Base-by-base conservation (phyloP, 1,140 invertebrate genomes). In the Drosophila triauraria region DNA sequence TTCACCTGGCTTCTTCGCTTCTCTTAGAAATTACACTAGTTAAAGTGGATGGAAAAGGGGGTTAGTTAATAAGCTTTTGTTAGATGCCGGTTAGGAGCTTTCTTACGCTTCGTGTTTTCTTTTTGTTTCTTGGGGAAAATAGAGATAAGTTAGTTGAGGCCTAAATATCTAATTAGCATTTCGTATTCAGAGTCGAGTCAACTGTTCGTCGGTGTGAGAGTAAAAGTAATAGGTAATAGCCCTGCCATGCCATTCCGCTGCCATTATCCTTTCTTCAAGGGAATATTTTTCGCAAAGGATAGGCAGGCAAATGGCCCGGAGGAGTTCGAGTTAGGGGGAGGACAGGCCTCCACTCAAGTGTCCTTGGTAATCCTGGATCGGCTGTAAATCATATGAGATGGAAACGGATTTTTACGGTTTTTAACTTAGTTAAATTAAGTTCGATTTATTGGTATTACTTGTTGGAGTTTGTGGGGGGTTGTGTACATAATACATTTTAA, bases 401-500 rank as follows among this genome's bases (percentile, higher is more conserved):
- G 65, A 72, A 71, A 72, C 69, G 69, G 67, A 20, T 42, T 67
- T 63, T 60, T 72, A 12, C 32, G 32, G 9, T 80, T 69, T 64
- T 35, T 20, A 56, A 70, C 75, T 79, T 82, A 68, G 61, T 81
- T 86, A 65, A 82, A 86, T 79, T 81, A 82, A 84, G 48, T 86
- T 86, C 64, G 62, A 53, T 69, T 82, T 85, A 82, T 84, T 81
- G 68, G 77, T 80, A 68, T 80, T 80, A 70, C 74, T 74, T 70
- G 59, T 56, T 75, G 82, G 50, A 47, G 47, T 70, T 80, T 64
- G 59, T 67, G 78, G 82, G 50, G 43, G 75, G 69, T 70, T 78
- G 80, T 83, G 65, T 84, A 87, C 83, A 87, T 87, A 88, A 87
- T 88, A 83, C 79, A 81, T 83, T 75, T 70, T 63, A 65, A 75